Percentiles rank a stretch among this genome's conserved stretches.
Conservation (phyloP, 2,113 vertebrate genomes). For the Eclectus roratus region DNA sequence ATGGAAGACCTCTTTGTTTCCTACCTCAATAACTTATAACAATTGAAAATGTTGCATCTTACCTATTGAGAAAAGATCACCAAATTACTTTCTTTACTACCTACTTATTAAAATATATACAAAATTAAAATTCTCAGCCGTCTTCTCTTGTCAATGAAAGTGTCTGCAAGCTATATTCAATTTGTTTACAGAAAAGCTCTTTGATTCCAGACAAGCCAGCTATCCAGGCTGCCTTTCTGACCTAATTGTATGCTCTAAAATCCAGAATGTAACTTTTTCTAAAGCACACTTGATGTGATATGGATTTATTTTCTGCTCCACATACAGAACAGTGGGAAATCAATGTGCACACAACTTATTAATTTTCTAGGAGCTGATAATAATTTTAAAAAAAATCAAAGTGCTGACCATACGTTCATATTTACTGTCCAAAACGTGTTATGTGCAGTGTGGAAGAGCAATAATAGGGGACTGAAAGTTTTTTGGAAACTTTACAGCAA, state of each 20-base stretch:
- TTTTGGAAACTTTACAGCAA: neutral
- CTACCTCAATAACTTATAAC: neutral
- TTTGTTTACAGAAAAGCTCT: neutral
- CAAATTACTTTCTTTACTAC: neutral
- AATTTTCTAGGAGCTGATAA: neutral
- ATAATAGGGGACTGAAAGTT: neutral
- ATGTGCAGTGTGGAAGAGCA: neutral
- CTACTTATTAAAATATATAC: neutral
- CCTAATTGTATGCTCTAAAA: conserved; percentile 32
- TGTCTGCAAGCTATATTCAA: neutral
- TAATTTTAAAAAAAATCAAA: neutral
- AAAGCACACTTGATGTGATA: neutral
- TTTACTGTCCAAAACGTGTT: neutral
- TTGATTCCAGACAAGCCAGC: conserved; percentile 7
- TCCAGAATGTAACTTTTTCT: neutral
- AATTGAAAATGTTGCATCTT: neutral
- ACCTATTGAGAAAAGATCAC: neutral
- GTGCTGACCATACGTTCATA: neutral
- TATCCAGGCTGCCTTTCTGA: conserved; percentile 1
- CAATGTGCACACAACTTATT: neutral
- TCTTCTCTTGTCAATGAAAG: neutral
- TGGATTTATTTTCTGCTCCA: neutral
- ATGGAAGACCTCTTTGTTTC: neutral
- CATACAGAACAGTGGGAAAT: neutral
- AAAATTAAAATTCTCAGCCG: neutral